These are phyloP conservation scores for Exocentrus adspersus DNA, from an alignment of 2,888 invertebrate species.

Conservation along the genomic window DNA sequence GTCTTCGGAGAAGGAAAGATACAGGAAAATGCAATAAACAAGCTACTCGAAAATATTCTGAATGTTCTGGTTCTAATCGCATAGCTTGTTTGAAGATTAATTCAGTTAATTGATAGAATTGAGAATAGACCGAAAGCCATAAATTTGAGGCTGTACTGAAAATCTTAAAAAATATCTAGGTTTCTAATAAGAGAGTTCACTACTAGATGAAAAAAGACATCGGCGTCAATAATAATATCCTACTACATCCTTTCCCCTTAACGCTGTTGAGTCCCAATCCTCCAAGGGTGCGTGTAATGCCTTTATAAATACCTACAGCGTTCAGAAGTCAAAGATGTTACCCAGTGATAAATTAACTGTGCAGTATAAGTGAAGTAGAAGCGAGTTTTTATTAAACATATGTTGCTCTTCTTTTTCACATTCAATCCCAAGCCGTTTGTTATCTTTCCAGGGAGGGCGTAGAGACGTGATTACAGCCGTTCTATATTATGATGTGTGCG, in stretches of 20 bases:
- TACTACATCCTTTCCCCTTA: not conserved
- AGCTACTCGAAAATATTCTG: no score
- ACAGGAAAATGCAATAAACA: not conserved
- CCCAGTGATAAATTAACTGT: slow-evolving; percentile 38
- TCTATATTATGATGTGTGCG: slow-evolving; percentile 46
- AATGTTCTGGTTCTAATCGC: no score
- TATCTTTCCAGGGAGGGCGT: slow-evolving; percentile 40
- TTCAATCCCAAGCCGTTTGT: slow-evolving; percentile 45
- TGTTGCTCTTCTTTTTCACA: slow-evolving; percentile 46
- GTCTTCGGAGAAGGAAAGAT: not conserved
- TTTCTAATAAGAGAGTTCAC: no score
- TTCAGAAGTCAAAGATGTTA: slow-evolving; percentile 24
- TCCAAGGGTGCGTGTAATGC: slow-evolving; percentile 16
- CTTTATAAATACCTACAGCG: slow-evolving; percentile 3
- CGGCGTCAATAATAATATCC: not conserved
- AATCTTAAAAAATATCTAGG: no score
- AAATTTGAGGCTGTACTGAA: no score
- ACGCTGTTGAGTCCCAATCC: not conserved
- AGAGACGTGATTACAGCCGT: slow-evolving; percentile 31
- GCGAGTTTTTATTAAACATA: slow-evolving; percentile 49
- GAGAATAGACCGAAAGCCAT: no score
- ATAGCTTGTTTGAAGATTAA: no score
- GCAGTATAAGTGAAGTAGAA: slow-evolving; percentile 32
- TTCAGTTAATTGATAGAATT: no score
- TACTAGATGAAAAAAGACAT: no score